Evolutionary conservation across 2,797 vertebrate genomes (phyloP).

Genomic region (Rhinophrynus dorsalis): DNA sequence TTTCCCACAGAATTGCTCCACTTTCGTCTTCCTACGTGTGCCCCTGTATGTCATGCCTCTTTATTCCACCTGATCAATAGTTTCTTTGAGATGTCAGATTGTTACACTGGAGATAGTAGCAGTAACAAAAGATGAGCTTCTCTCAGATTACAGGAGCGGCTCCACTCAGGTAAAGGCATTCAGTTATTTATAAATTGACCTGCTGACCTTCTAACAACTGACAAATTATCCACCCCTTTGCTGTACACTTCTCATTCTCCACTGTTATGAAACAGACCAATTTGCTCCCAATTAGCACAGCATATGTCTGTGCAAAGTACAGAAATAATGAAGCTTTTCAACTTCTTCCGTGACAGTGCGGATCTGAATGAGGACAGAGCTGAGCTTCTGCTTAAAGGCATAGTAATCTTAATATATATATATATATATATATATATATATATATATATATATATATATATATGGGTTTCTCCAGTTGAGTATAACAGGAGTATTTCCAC

Average conservation of each 20-base stretch:
- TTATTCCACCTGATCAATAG: slow-evolving; percentile 50
- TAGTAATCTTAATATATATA: background rate
- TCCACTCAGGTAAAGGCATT: slow-evolving; percentile 83
- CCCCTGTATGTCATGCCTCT: too few species aligned
- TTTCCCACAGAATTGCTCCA: too few species aligned
- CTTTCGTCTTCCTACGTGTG: too few species aligned
- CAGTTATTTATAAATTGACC: slow-evolving; percentile 82
- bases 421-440: too few species aligned
- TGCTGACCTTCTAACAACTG: slow-evolving; percentile 84
- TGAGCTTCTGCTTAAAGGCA: background rate
- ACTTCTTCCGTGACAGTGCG: background rate
- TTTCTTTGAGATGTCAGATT: slow-evolving; percentile 52
- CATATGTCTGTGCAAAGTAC: slow-evolving; percentile 34
- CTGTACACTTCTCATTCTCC: slow-evolving; percentile 47
- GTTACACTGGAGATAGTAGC: slow-evolving; percentile 57
- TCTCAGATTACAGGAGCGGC: slow-evolving; percentile 71
- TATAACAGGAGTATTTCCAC: too few species aligned
- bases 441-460: too few species aligned
- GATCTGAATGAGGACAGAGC: background rate
- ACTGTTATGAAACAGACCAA: slow-evolving; percentile 56
- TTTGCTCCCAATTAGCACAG: slow-evolving; percentile 54
- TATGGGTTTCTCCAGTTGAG: too few species aligned
- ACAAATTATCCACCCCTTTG: slow-evolving; percentile 79
- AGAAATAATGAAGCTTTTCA: slow-evolving; percentile 44
- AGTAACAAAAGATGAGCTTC: slow-evolving; percentile 63